Evolutionary conservation across 2,888 invertebrate genomes (phyloP), one percentile per base, ranked within the genome.

Genomic region (Zaprionus bogoriensis): DNA sequence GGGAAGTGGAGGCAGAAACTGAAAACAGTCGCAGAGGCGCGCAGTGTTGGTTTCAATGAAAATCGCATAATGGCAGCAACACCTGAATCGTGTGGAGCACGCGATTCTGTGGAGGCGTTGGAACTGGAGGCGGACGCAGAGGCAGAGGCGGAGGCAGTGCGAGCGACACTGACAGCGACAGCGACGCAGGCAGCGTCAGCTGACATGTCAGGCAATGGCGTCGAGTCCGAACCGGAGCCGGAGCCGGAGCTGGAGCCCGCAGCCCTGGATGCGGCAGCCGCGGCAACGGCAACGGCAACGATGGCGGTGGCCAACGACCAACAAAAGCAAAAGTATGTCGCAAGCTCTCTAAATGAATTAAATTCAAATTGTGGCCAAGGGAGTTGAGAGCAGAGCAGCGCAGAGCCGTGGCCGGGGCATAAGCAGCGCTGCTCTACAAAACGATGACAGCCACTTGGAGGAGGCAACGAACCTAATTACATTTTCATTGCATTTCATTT

Each of bases 41-140:
- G 20, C 23, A 61, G 27, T 46, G 32, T 65, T 36, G 58, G 38
- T 83, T 78, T 79, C 83, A 84, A 81, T 81, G 80, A 74, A 74
- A 67, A 82, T 85, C 72, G 67, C 83, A 87, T 85, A 87, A 82
- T 82, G 81, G 86, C 70, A 68, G 47, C 76, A 64, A 70, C 76
- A 81, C 67, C 87, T 68, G 80, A 87, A 82, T 82, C 81, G 73
- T 70, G 83, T 75, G 73, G 57, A 60, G 64, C 77, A 68, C 80
- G 77, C 70, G 87, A 86, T 79, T 79, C 83, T 57, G 67, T 67
- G 58, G 65, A 68, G 65, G 63, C 71, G 79, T 74, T 77, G 60
- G 68, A 83, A 19, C 54, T 63, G 61, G 77, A 63, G 52, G 52
- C 62, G 54, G 76, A 64, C 25, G 63, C 71, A 28, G 67, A 74